Conservation (phyloP, 2,797 vertebrate species). For the Hyperoplus immaculatus region DNA sequence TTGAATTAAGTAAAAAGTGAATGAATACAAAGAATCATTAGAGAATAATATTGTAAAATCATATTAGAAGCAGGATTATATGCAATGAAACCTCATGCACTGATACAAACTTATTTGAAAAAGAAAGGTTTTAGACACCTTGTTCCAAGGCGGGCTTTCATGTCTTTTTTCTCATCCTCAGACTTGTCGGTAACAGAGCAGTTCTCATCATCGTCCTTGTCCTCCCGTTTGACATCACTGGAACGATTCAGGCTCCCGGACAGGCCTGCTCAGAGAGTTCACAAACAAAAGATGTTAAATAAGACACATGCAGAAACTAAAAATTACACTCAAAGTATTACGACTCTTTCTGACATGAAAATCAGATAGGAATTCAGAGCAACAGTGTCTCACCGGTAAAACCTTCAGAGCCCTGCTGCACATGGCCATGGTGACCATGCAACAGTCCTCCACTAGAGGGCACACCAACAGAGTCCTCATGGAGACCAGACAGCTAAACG, state of each 20-base stretch:
- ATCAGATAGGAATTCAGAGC: not conserved
- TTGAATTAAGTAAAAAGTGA: not conserved
- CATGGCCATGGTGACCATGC: constrained; percentile 86
- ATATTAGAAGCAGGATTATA: not conserved
- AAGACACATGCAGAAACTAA: not conserved
- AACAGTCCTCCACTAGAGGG: constrained; percentile 86
- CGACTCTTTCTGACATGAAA: not conserved
- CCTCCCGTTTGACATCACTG: constrained; percentile 92
- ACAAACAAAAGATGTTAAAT: constrained; percentile 23
- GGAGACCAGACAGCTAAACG: constrained; percentile 83
- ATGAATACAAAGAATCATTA: not conserved
- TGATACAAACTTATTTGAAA: constrained; percentile 11
- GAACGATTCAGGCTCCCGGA: constrained; percentile 81
- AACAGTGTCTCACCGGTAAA: constrained; percentile 76
- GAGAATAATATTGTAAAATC: not conserved
- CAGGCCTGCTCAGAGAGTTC: constrained; percentile 75
- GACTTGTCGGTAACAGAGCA: constrained; percentile 89
- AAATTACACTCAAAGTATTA: not conserved
- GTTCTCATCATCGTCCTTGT: constrained; percentile 95
- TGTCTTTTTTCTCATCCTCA: constrained; percentile 95
- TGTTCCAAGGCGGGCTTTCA: constrained; percentile 85
- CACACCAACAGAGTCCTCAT: constrained; percentile 87
- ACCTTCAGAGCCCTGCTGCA: constrained; percentile 81
- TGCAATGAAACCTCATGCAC: not conserved
- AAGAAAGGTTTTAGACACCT: constrained; percentile 73